phyloP scores from a whole-genome alignment of 1,140 invertebrate species.

The Dreissena polymorpha region DNA sequence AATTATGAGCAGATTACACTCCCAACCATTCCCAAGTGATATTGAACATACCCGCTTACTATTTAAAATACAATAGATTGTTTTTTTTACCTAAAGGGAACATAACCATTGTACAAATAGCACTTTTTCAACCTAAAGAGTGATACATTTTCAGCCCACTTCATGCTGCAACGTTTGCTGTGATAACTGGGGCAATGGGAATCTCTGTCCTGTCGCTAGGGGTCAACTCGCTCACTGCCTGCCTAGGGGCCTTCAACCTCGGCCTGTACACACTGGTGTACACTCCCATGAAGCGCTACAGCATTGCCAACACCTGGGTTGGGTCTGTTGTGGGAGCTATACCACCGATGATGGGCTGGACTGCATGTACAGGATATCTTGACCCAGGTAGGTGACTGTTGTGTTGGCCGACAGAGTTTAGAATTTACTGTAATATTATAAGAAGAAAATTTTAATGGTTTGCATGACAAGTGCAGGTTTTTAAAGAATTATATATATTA shows the following conservation, averaged over 20 bases:
- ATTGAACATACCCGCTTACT: too few species aligned
- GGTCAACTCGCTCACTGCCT: conserved; percentile 93
- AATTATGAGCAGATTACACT: too few species aligned
- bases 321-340: conserved; percentile 98
- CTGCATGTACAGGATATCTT: conserved; percentile 90
- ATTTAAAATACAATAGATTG: too few species aligned
- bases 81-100: too few species aligned
- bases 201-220: conserved; percentile 87
- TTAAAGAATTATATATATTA: too few species aligned
- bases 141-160: conserved; percentile 81
- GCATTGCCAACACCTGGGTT: conserved; percentile 98
- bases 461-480: too few species aligned
- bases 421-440: too few species aligned
- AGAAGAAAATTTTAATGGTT: too few species aligned
- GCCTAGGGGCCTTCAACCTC: conserved; percentile 93
- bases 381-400: conserved; percentile 81
- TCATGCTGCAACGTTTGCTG: conserved; percentile 91
- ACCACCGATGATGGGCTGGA: conserved; percentile 99
- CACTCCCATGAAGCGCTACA: conserved; percentile 97
- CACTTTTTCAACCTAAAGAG: background rate
- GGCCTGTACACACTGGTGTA: conserved; percentile 96
- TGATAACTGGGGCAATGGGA: conserved; percentile 86
- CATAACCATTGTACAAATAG: too few species aligned
- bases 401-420: too few species aligned
- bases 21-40: too few species aligned